A percentile compares a stretch with the other conserved stretches of the same genome.
These are phyloP conservation scores for Oryzias woworae DNA, from an alignment of 2,113 vertebrate genomes.

Conservation along the genomic window DNA sequence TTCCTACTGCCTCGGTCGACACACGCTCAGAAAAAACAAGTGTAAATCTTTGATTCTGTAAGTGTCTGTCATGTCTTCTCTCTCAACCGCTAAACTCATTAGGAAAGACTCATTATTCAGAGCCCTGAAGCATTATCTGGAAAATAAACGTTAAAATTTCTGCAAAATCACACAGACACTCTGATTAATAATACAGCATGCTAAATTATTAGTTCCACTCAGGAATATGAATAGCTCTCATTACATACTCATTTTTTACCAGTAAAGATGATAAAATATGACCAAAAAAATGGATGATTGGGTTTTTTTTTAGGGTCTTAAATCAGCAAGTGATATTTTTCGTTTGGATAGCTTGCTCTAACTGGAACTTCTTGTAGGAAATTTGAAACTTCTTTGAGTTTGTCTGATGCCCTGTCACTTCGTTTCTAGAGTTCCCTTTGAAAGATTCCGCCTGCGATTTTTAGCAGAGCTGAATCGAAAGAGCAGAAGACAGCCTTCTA, in stretches of 20 bases:
- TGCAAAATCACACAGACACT: constrained; percentile 66
- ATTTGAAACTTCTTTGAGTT: no score
- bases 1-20: constrained; percentile 36
- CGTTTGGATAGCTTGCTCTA: not conserved
- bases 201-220: constrained; percentile 53
- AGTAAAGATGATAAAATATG: constrained; percentile 29
- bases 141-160: constrained; percentile 68
- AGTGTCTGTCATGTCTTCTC: constrained; percentile 54
- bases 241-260: constrained; percentile 47
- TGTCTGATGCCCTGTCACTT: constrained; percentile 11
- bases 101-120: constrained; percentile 62
- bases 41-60: constrained; percentile 63
- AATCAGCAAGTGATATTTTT: constrained; percentile 12
- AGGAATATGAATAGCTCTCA: constrained; percentile 40
- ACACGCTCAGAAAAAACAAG: constrained; percentile 10
- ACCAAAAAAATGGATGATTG: constrained; percentile 24
- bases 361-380: no score
- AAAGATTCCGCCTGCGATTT: constrained; percentile 29
- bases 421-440: constrained; percentile 30
- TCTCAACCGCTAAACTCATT: constrained; percentile 61
- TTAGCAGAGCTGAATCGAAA: constrained; percentile 52
- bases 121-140: constrained; percentile 52
- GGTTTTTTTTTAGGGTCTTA: constrained; percentile 10
- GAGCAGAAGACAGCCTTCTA: constrained; percentile 44
- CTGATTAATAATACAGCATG: constrained; percentile 71